Evolutionary conservation across 2,888 invertebrate genomes (phyloP).

Genomic region (Clitarchus hookeri): DNA sequence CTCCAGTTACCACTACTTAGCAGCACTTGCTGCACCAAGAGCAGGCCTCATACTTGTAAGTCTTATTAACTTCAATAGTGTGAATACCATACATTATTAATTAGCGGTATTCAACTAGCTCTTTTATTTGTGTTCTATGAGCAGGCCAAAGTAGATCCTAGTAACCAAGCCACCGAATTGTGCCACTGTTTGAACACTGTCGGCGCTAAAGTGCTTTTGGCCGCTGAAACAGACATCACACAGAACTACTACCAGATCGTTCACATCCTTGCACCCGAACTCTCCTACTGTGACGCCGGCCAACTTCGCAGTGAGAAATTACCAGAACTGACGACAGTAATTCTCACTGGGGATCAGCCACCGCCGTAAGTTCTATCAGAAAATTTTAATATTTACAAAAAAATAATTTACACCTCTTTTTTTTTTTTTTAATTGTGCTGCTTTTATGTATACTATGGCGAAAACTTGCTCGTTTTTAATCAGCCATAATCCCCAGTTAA

Average conservation of each 20-base stretch:
- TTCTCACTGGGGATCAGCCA: slow-evolving; percentile 53
- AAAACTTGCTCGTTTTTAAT: no score
- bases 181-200: slow-evolving; percentile 74
- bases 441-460: no score
- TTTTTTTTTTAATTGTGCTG: no score
- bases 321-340: slow-evolving; percentile 60
- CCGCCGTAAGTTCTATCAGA: background rate
- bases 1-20: slow-evolving; percentile 73
- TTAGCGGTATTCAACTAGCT: no score
- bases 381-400: no score
- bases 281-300: slow-evolving; percentile 57
- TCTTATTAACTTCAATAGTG: slow-evolving; percentile 44
- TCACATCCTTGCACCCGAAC: slow-evolving; percentile 62
- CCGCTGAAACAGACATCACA: slow-evolving; percentile 64
- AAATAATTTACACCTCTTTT: no score
- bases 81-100: no score
- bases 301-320: slow-evolving; percentile 56
- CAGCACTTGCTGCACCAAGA: slow-evolving; percentile 71
- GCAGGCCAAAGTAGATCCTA: slow-evolving; percentile 76
- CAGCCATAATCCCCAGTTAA: no score
- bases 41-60: slow-evolving; percentile 72
- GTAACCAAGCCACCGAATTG: slow-evolving; percentile 70
- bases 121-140: background rate
- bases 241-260: slow-evolving; percentile 71
- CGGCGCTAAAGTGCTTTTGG: slow-evolving; percentile 67